Percentiles rank a stretch among this genome's conserved stretches.
phyloP scores from a whole-genome alignment of 2,797 vertebrate genomes.

The Takifugu rubripes region DNA sequence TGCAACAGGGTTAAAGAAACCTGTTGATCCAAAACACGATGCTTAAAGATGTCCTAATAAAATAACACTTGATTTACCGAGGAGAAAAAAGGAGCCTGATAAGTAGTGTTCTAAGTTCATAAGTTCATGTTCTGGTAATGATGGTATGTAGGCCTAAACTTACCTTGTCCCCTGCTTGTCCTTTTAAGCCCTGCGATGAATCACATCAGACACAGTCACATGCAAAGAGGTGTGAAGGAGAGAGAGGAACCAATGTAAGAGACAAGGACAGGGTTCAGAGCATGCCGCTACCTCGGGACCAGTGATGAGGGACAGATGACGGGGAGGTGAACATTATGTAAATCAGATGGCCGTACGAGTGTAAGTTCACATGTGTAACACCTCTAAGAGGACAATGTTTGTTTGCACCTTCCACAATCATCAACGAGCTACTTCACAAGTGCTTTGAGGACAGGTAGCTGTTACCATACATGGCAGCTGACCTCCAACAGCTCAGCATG shows the following conservation, averaged over 20 bases:
- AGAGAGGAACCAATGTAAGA: conserved; percentile 71
- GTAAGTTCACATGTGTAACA: conserved; percentile 4
- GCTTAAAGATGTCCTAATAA: neutral
- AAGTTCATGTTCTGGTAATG: neutral
- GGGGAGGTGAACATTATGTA: conserved; percentile 4
- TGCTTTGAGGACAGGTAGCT: neutral
- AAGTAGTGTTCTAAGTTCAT: no score
- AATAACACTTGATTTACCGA: neutral
- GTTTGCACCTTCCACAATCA: no score
- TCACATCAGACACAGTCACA: conserved; percentile 84
- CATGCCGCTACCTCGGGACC: conserved; percentile 69
- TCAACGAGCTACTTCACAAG: neutral
- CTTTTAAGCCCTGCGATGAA: conserved; percentile 94
- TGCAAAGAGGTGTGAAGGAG: conserved; percentile 74
- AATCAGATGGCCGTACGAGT: neutral
- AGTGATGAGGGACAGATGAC: conserved; percentile 24
- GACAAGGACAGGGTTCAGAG: conserved; percentile 58
- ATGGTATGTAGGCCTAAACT: conserved; percentile 76
- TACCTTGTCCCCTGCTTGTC: conserved; percentile 94
- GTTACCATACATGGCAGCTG: no score
- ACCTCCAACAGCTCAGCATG: no score
- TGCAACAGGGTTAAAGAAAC: no score
- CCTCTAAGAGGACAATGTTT: no score
- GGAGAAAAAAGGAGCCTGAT: no score
- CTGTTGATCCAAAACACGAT: no score